Evolutionary conservation across 2,113 vertebrate species (phyloP), one percentile per base, ranked within the genome.

Genomic region (Bubo bubo): DNA sequence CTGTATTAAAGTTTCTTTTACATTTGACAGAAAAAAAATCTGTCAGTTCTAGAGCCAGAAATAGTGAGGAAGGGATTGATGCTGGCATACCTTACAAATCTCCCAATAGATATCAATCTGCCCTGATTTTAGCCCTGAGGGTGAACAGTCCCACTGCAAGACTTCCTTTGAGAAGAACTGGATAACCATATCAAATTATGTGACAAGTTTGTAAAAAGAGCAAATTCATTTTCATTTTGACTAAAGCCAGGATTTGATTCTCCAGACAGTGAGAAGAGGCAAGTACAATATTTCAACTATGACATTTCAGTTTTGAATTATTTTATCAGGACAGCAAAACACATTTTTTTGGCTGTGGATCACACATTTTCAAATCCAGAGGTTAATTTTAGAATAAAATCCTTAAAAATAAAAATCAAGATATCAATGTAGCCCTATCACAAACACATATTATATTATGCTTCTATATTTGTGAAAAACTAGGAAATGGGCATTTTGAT

Each of bases 231-330:
- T 89, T 77, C 12, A 32, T 52, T 79, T 27, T 75, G 24, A 60
- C 24, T 62, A 41, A 89, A 82, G 50, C 26, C 62, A 63, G 41
- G 23, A 90, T 76, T 47, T 82, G 49, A 90, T 67, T 87, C 53
- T 58, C 20, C 58, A 87, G 62, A 80, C 12, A 89, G 49, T 2
- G 32, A 68, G 75, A 84, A 75, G 70, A 91, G 64, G 63, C 71
- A 74, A 93, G 45, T 20, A 58, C 32, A 20, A 24, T 55, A 13
- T 55, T 90, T 86, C 4, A 2, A 3, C 41, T 74, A 52, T 10
- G 56, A 56, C 32, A 72, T 81, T 67, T 82, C 74, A 92, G 77
- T 71, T 90, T 79, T 76, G 35, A 89, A 83, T 90, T 94, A 93
- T 93, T 87, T 97, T 82, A 83, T 93, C 41, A 91, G 95, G 89